phyloP scores from a whole-genome alignment of 2,888 invertebrate genomes.

The Busseola fusca region DNA sequence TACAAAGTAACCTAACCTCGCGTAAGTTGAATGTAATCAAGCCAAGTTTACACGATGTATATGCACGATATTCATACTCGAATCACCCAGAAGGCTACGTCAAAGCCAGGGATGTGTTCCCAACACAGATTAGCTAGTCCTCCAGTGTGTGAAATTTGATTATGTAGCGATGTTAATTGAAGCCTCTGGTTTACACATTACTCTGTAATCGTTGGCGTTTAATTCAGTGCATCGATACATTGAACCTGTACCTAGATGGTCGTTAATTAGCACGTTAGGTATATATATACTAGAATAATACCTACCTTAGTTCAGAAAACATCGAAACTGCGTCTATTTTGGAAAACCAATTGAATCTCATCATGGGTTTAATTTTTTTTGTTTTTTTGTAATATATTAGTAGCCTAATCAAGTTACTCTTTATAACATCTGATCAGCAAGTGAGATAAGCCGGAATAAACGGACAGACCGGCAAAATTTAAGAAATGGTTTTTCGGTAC shows the following conservation, averaged over 20 bases:
- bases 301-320: background rate
- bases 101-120: slow-evolving; percentile 54
- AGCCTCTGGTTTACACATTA: slow-evolving; percentile 31
- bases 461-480: background rate
- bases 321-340: background rate
- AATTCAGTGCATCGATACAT: slow-evolving; percentile 10
- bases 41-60: slow-evolving; percentile 31
- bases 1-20: background rate
- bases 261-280: background rate
- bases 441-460: background rate
- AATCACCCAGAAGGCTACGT: slow-evolving; percentile 52
- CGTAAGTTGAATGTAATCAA: slow-evolving; percentile 25
- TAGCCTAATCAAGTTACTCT: background rate
- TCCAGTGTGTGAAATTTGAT: slow-evolving; percentile 55
- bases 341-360: background rate
- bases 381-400: background rate
- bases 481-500: no score
- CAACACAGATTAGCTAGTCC: slow-evolving; percentile 51
- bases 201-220: slow-evolving; percentile 19
- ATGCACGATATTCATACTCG: slow-evolving; percentile 40
- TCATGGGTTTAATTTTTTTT: background rate
- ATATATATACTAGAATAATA: background rate
- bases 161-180: slow-evolving; percentile 44
- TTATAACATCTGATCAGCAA: background rate
- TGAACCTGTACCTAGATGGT: background rate